Evolutionary conservation across 1,140 invertebrate species (phyloP).

Genomic region (Habropoda laboriosa): DNA sequence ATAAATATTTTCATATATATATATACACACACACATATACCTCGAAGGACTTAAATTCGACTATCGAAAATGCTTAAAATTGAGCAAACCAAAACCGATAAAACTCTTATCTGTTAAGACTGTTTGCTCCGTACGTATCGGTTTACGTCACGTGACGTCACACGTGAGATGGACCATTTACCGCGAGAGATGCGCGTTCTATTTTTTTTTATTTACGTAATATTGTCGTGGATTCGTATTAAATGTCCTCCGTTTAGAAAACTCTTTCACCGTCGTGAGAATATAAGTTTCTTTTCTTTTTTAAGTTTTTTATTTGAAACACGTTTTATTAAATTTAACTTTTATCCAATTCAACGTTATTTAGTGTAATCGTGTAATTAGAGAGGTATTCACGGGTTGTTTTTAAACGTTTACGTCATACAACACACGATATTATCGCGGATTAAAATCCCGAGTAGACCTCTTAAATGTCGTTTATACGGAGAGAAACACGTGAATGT

Average conservation of each 20-base stretch:
- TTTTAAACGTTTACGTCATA: not conserved
- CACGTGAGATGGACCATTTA: not conserved
- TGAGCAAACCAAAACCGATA: not conserved
- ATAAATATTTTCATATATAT: no score
- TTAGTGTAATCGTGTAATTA: not conserved
- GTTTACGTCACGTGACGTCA: not conserved
- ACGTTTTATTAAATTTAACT: no score
- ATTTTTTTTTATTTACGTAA: not conserved
- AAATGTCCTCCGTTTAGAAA: no score
- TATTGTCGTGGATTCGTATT: not conserved
- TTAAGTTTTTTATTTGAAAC: not conserved
- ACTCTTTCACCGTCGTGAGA: no score
- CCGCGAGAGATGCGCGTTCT: no score
- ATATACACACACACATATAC: not conserved
- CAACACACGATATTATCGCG: not conserved
- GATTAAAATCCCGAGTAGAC: not conserved
- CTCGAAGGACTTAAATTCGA: not conserved
- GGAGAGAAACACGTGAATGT: not conserved
- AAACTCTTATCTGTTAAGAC: not conserved
- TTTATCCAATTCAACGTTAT: not conserved
- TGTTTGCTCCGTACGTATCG: no score
- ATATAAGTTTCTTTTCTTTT: no score
- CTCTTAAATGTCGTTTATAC: constrained; percentile 4
- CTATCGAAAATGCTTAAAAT: not conserved
- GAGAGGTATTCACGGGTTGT: not conserved